Evolutionary conservation across 23 tunicate species (phyloP).

Genomic region (Halocynthia roretzi): DNA sequence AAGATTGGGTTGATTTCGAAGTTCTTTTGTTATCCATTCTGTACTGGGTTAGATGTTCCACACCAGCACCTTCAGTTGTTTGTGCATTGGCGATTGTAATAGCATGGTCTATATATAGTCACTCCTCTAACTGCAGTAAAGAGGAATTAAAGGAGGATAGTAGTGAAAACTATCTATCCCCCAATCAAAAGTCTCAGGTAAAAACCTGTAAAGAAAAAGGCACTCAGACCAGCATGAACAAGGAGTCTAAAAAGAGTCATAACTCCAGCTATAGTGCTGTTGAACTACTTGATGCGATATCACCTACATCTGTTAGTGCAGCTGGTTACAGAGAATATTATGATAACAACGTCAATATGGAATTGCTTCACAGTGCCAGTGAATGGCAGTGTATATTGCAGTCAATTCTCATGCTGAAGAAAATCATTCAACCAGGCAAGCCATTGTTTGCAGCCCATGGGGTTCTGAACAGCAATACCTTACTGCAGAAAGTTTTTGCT

Average conservation of each 20-base stretch:
- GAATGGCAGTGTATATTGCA: constrained; percentile 19
- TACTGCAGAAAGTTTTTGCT: no score
- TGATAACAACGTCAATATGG: background rate
- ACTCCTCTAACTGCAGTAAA: background rate
- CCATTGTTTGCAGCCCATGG: no score
- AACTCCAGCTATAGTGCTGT: background rate
- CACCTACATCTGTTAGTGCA: background rate
- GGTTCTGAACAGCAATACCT: no score
- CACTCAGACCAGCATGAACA: background rate
- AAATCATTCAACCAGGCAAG: no score
- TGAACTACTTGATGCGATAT: background rate
- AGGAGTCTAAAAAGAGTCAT: background rate
- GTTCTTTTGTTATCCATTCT: constrained; percentile 3
- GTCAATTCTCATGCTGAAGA: background rate
- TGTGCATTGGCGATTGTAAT: constrained; percentile 1
- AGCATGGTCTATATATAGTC: background rate
- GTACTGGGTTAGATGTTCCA: background rate
- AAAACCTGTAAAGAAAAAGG: background rate
- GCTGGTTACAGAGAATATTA: background rate
- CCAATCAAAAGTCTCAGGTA: background rate
- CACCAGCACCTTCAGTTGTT: background rate
- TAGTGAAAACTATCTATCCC: background rate
- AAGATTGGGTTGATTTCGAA: constrained; percentile 1
- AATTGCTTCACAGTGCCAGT: constrained; percentile 8
- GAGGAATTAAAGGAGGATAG: background rate